phyloP scores from a whole-genome alignment of 1,140 invertebrate genomes.

The Zaprionus taronus region DNA sequence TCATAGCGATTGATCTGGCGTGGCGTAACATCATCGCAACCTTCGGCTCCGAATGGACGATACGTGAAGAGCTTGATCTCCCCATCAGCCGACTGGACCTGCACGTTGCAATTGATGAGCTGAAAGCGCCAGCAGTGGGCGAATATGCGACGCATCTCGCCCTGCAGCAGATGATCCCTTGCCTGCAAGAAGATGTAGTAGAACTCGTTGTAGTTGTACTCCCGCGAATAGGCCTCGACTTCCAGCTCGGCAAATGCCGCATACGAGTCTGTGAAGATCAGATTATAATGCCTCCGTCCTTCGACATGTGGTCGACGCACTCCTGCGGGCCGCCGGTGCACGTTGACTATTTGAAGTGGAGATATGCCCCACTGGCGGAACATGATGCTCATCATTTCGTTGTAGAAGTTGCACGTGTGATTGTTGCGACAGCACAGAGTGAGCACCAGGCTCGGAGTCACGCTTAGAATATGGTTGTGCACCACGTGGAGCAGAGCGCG shows the following conservation, averaged over 20 bases:
- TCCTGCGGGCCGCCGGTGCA: constrained; percentile 31
- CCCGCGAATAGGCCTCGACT: constrained; percentile 49
- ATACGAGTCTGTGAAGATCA: constrained; percentile 74
- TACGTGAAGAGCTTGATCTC: constrained; percentile 73
- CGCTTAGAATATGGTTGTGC: constrained; percentile 59
- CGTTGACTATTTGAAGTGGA: constrained; percentile 63
- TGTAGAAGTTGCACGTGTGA: constrained; percentile 74
- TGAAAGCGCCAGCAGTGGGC: constrained; percentile 72
- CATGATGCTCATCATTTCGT: constrained; percentile 68
- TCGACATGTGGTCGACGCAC: constrained; percentile 9
- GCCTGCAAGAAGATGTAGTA: constrained; percentile 78
- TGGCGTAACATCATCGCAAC: constrained; percentile 50
- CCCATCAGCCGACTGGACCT: constrained; percentile 65
- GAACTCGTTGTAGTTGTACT: constrained; percentile 72
- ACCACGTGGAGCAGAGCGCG: constrained; percentile 65
- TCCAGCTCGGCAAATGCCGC: constrained; percentile 66
- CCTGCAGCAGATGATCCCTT: constrained; percentile 45
- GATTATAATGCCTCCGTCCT: constrained; percentile 59
- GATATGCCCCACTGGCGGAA: constrained; percentile 68
- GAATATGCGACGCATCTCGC: constrained; percentile 69
- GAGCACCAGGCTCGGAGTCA: constrained; percentile 61
- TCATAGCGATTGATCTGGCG: constrained; percentile 70
- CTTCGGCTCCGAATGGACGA: constrained; percentile 46
- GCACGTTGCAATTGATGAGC: constrained; percentile 73
- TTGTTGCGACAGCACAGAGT: constrained; percentile 63